Base-by-base conservation (phyloP, 1,140 invertebrate species). In the Solenopsis invicta region DNA sequence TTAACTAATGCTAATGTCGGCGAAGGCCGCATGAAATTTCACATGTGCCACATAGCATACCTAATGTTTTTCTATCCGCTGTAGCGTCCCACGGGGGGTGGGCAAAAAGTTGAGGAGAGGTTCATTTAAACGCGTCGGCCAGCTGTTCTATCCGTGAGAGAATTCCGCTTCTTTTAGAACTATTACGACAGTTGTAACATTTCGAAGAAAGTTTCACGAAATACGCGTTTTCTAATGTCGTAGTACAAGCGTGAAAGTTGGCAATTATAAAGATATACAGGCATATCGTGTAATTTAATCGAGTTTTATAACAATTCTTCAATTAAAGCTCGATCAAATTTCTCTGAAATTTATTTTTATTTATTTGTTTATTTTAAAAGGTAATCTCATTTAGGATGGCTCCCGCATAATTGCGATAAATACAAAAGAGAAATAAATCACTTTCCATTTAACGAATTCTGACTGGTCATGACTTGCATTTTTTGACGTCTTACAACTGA, bases 111-210 rank as follows among this genome's bases (percentile, higher is more conserved):
- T 29, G 45, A 37, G 16, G 50, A 54, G 74, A 80, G 29, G 75
- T 37, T 85, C 56, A 62, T 76, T 41, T 41, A 37, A 85, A 85
- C 61, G 6, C 52, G 29, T 56, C 67, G 9, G 13, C 29, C 77
- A 71, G 62, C 71, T 88, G 81, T 59, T 88, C 54, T 50, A 37
- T 1, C 24, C 81, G 67, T 88, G 88, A 86, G 88, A 86, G 81
- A 89, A 88, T 85, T 78, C 2, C n/a, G 13, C 54, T 41, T 54
- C 56, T 16, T 24, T 45, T 69, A n/a, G 50, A 71, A 81, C 5
- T 56, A 18, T 81, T 81, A 1, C 78, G 16, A 69, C 34, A 81
- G 29, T 64, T 50, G 18, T 21, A 37, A n/a, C 18, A 64, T 66
- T 80, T 52, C n/a, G n/a, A 37, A 81, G 64, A 67, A 56, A 71